phyloP scores from a whole-genome alignment of 2,888 invertebrate species.

The Zaprionus lineosus region DNA sequence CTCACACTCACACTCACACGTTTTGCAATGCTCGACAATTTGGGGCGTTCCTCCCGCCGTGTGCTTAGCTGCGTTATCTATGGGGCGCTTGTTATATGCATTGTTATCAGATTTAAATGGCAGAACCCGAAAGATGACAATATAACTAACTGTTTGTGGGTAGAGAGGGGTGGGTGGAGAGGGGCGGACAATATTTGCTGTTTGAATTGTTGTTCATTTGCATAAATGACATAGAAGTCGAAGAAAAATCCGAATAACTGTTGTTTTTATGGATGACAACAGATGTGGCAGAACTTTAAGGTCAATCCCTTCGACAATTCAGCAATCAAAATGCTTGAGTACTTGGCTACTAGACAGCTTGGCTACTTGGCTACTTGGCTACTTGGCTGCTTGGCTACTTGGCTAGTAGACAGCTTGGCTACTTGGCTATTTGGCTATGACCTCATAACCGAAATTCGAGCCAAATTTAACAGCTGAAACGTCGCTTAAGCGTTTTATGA shows the following conservation, averaged over 20 bases:
- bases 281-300: slow-evolving; percentile 31
- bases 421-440: slow-evolving; percentile 1
- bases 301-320: slow-evolving; percentile 14
- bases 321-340: slow-evolving; percentile 23
- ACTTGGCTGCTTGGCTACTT: slow-evolving; percentile 21
- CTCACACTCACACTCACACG: slow-evolving; percentile 17
- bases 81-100: slow-evolving; percentile 44
- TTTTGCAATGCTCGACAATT: slow-evolving; percentile 41
- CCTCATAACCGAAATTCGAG: not conserved
- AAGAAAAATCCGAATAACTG: slow-evolving; percentile 25
- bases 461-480: too few relatives aligned
- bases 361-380: slow-evolving; percentile 18
- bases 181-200: slow-evolving; percentile 27
- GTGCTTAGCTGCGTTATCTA: not conserved
- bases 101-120: slow-evolving; percentile 61
- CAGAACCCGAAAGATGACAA: slow-evolving; percentile 53
- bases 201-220: slow-evolving; percentile 51
- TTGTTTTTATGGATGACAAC: slow-evolving; percentile 27
- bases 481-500: slow-evolving; percentile 44
- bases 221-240: slow-evolving; percentile 50
- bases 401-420: too few relatives aligned
- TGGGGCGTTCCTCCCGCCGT: not conserved
- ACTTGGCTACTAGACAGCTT: slow-evolving; percentile 24
- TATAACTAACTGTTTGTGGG: slow-evolving; percentile 49
- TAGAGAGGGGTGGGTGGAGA: slow-evolving; percentile 20